A percentile compares a stretch with the other conserved stretches of the same genome.
Evolutionary conservation across 2,113 vertebrate genomes (phyloP).

Genomic region (Psophia crepitans): DNA sequence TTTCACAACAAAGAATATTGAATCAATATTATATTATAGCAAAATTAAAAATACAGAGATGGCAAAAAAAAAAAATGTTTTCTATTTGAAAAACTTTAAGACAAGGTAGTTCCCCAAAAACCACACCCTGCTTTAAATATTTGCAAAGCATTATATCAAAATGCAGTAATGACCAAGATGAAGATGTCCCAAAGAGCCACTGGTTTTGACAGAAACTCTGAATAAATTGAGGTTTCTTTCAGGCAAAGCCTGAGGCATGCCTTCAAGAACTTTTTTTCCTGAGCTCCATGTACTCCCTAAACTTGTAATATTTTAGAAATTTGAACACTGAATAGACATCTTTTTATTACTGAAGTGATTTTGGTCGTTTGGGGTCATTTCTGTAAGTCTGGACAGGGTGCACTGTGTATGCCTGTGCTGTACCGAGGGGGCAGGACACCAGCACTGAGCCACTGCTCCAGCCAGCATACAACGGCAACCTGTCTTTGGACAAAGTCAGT

Average conservation of each 20-base stretch:
- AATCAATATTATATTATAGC: neutral
- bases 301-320: neutral
- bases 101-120: neutral
- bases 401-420: neutral
- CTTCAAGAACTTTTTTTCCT: neutral
- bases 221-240: neutral
- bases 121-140: neutral
- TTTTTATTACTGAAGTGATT: neutral
- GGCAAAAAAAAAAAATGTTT: neutral
- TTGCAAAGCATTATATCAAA: neutral
- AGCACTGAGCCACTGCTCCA: neutral
- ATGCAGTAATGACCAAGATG: neutral
- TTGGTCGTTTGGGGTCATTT: neutral
- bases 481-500: neutral
- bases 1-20: neutral
- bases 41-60: neutral
- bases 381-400: neutral
- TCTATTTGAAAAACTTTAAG: neutral
- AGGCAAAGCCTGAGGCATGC: neutral
- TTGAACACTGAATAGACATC: fast-evolving
- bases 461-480: neutral
- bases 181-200: neutral
- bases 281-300: neutral
- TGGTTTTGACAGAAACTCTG: neutral
- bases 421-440: neutral